A percentile compares a stretch with the other conserved stretches of the same genome.
Conservation (phyloP, 2,888 invertebrate genomes). For the Charanyca ferruginea region DNA sequence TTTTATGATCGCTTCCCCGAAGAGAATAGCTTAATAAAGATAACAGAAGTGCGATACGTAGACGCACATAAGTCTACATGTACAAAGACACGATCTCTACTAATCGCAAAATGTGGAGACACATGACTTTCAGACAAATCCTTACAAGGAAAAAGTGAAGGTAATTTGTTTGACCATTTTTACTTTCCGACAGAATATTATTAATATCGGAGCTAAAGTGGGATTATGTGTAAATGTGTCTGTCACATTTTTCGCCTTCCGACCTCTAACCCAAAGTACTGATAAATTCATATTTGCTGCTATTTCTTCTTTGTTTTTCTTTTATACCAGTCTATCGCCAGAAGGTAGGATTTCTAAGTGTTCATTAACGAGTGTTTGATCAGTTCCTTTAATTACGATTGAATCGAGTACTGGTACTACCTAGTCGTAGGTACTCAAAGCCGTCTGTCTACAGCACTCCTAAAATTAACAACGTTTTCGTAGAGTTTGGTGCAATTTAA, state of each 20-base stretch:
- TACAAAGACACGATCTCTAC: background rate
- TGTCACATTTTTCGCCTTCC: constrained; percentile 26
- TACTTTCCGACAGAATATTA: constrained; percentile 53
- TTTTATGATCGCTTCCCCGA: constrained; percentile 66
- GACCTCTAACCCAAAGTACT: background rate
- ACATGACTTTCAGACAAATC: constrained; percentile 41
- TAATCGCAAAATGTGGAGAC: constrained; percentile 55
- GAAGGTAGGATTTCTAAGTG: constrained; percentile 23
- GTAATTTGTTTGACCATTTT: constrained; percentile 59
- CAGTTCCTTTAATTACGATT: constrained; percentile 37
- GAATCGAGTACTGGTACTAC: background rate
- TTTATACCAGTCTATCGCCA: background rate
- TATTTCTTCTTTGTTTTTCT: constrained; percentile 5
- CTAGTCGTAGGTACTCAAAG: constrained; percentile 11
- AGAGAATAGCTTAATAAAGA: constrained; percentile 66
- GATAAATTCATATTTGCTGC: background rate
- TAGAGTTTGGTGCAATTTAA: background rate
- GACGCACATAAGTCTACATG: constrained; percentile 17
- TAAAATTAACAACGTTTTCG: constrained; percentile 11
- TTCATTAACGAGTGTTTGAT: constrained; percentile 39
- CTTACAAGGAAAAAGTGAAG: constrained; percentile 60
- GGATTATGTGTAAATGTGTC: constrained; percentile 58
- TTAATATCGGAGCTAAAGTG: constrained; percentile 60
- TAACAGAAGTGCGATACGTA: constrained; percentile 51
- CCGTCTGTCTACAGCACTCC: background rate